Percentiles rank a stretch among this genome's conserved stretches.
These are phyloP conservation scores for Neolamprologus ventralis DNA, from an alignment of 2,113 vertebrate species.

Conservation along the genomic window DNA sequence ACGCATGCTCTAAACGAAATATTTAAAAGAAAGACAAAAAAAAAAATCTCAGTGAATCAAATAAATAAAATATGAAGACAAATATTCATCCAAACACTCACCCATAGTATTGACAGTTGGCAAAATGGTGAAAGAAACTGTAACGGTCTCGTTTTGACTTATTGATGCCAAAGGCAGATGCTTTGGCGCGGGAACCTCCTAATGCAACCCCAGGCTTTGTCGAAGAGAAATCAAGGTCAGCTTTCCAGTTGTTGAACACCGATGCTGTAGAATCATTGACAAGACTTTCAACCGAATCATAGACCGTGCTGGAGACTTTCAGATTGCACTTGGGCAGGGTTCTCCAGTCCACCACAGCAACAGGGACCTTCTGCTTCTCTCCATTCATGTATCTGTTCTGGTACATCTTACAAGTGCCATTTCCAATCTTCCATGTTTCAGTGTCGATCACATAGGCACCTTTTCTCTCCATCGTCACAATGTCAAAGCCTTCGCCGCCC, in stretches of 20 bases:
- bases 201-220: fast-evolving
- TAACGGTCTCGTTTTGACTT: constrained; percentile 54
- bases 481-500: background rate
- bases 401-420: background rate
- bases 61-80: background rate
- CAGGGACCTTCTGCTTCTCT: background rate
- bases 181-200: constrained; percentile 37
- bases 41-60: background rate
- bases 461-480: background rate
- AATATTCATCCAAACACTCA: background rate
- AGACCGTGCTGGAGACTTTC: background rate
- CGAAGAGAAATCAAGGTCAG: constrained; percentile 28
- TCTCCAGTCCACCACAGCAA: background rate
- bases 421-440: fast-evolving
- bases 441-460: constrained; percentile 20
- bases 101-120: constrained; percentile 39
- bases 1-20: background rate
- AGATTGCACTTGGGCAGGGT: background rate
- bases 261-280: background rate
- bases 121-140: constrained; percentile 42
- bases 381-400: background rate
- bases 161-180: background rate
- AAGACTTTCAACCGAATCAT: background rate
- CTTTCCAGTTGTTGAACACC: constrained; percentile 39
- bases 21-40: background rate